Percentiles rank a stretch among this genome's conserved stretches.
These are phyloP conservation scores for Gobio gobio DNA, from an alignment of 2,113 vertebrate genomes.

Conservation along the genomic window DNA sequence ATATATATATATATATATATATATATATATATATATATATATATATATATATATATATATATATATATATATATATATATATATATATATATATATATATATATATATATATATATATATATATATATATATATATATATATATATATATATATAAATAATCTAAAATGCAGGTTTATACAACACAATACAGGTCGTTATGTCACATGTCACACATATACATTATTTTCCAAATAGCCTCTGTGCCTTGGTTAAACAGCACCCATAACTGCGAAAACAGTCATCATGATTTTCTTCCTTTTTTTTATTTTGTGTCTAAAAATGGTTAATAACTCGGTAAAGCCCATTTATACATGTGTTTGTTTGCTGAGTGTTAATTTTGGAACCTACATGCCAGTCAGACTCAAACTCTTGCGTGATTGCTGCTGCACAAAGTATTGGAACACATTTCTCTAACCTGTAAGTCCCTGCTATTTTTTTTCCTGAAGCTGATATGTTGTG, in stretches of 20 bases:
- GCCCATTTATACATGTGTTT: not conserved
- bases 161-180: too few species aligned
- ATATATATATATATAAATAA: too few species aligned
- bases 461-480: not conserved
- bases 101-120: too few species aligned
- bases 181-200: too few species aligned
- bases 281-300: too few species aligned
- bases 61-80: too few species aligned
- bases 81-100: too few species aligned
- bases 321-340: not conserved
- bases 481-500: not conserved
- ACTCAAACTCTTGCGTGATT: not conserved
- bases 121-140: too few species aligned
- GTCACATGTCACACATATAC: not conserved
- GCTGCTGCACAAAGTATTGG: not conserved
- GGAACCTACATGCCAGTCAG: not conserved
- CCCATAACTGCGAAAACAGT: not conserved
- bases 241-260: not conserved
- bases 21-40: too few species aligned
- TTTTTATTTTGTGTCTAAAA: not conserved
- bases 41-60: too few species aligned
- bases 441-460: not conserved
- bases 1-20: too few species aligned
- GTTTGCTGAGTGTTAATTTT: not conserved
- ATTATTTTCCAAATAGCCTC: not conserved